Conservation (phyloP, 2,888 invertebrate genomes). For the Pollenia griseotomentosa region DNA sequence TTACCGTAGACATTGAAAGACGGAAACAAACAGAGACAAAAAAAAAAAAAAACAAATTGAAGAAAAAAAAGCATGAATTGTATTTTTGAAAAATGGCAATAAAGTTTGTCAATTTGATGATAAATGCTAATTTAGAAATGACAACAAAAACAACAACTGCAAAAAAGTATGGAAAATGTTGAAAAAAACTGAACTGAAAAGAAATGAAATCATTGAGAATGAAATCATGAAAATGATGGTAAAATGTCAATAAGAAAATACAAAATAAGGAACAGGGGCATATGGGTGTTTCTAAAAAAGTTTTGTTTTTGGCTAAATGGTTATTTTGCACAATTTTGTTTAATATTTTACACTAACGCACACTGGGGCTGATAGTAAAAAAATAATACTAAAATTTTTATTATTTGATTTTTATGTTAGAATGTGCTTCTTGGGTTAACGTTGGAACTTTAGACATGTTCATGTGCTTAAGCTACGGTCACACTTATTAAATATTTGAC, state of each 20-base stretch:
- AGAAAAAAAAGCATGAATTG: conserved; percentile 45
- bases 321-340: too few species aligned
- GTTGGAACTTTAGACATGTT: too few species aligned
- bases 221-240: conserved; percentile 43
- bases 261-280: neutral
- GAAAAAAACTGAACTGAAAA: conserved; percentile 3
- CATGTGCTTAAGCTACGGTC: too few species aligned
- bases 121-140: conserved; percentile 73
- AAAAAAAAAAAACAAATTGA: conserved; percentile 27
- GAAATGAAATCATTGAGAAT: conserved; percentile 14
- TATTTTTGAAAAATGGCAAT: conserved; percentile 67
- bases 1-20: conserved; percentile 39
- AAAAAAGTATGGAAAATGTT: neutral
- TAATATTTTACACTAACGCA: too few species aligned
- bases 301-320: too few species aligned
- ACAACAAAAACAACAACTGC: conserved; percentile 52
- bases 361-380: too few species aligned
- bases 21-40: conserved; percentile 50
- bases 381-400: too few species aligned
- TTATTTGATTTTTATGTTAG: too few species aligned
- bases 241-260: conserved; percentile 59
- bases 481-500: too few species aligned
- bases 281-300: neutral
- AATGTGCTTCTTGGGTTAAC: too few species aligned
- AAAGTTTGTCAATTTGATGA: conserved; percentile 72